Percentiles rank a stretch among this genome's conserved stretches.
Evolutionary conservation across 2,113 vertebrate species (phyloP).

Genomic region (Anser brachyrhynchus): DNA sequence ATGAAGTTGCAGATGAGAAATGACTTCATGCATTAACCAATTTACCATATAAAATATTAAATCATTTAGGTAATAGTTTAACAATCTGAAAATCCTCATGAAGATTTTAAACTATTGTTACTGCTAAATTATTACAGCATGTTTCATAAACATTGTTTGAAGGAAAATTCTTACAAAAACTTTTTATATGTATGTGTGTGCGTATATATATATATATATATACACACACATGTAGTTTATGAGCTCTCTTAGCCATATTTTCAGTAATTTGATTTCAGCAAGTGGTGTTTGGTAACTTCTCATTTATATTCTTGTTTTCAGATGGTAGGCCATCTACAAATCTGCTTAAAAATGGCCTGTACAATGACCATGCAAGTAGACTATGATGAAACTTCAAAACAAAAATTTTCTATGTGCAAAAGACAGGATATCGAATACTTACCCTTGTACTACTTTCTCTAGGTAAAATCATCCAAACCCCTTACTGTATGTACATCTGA

Average conservation of each 20-base stretch:
- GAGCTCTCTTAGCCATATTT: background rate
- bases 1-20: background rate
- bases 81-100: background rate
- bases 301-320: background rate
- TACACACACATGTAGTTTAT: background rate
- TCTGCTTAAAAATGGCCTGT: too few relatives aligned
- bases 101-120: background rate
- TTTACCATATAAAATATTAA: background rate
- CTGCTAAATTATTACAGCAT: background rate
- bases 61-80: background rate
- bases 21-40: background rate
- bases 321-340: background rate
- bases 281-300: background rate
- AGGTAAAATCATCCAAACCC: background rate
- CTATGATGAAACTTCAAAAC: too few relatives aligned
- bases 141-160: background rate
- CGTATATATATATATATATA: too few relatives aligned
- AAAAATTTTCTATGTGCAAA: too few relatives aligned
- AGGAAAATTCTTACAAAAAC: background rate
- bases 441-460: background rate
- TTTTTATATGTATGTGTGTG: background rate
- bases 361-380: too few relatives aligned
- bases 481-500: background rate
- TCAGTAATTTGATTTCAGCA: background rate
- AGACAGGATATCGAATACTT: too few relatives aligned